Percentiles rank a stretch among this genome's conserved stretches.
Evolutionary conservation across 2,888 invertebrate genomes (phyloP).

Genomic region (Dendrolimus houi): DNA sequence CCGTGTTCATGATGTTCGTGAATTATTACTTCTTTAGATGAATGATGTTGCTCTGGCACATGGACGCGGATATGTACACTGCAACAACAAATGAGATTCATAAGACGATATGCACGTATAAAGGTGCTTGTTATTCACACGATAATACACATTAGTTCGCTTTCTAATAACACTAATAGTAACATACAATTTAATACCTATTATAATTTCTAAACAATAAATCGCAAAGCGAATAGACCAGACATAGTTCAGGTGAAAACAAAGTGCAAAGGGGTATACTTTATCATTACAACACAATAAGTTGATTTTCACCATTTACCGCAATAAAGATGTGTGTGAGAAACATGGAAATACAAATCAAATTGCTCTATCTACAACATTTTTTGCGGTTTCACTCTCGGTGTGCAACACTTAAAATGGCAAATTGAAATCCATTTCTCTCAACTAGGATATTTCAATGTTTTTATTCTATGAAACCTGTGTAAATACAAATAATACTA

Average conservation of each 20-base stretch:
- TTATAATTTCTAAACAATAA: conserved; percentile 14
- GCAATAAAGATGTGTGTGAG: conserved; percentile 59
- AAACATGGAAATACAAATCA: conserved; percentile 60
- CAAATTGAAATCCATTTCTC: too few species aligned
- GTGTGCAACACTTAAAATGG: not conserved
- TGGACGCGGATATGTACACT: conserved; percentile 77
- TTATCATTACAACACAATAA: conserved; percentile 52
- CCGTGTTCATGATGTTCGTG: conserved; percentile 51
- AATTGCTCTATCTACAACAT: conserved; percentile 44
- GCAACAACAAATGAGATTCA: conserved; percentile 32
- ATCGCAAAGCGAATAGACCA: conserved; percentile 48
- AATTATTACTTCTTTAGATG: conserved; percentile 60
- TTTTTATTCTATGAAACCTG: too few species aligned
- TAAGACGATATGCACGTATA: too few species aligned
- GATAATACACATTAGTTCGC: too few species aligned
- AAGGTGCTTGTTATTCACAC: too few species aligned
- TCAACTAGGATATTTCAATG: too few species aligned
- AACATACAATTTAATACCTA: conserved; percentile 17
- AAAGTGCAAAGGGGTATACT: conserved; percentile 31
- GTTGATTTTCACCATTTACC: conserved; percentile 64
- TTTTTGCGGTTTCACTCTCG: conserved; percentile 42
- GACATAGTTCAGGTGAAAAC: conserved; percentile 45
- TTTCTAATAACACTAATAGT: too few species aligned
- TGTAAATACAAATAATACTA: conserved; percentile 44
- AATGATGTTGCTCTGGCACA: conserved; percentile 67